phyloP scores from a whole-genome alignment of 2,797 vertebrate species.

The Anolis apletophallus region DNA sequence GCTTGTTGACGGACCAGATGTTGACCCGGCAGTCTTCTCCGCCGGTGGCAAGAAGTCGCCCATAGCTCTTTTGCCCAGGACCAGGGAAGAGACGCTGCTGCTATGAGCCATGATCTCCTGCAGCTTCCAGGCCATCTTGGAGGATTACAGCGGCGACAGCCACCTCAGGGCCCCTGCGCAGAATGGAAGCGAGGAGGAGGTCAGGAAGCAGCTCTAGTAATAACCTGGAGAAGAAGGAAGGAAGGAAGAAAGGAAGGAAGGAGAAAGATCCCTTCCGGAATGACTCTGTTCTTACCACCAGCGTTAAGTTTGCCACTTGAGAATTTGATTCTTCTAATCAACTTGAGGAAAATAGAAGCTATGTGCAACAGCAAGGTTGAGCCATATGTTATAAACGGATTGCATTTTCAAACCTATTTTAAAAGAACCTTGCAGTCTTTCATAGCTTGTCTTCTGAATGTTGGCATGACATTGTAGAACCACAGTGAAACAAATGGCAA shows the following conservation, averaged over 20 bases:
- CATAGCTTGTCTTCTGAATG: neutral
- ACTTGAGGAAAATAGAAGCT: neutral
- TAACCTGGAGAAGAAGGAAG: too few relatives aligned
- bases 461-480: conserved; percentile 6
- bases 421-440: conserved; percentile 24
- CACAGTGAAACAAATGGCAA: too few relatives aligned
- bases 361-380: neutral
- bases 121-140: too few relatives aligned
- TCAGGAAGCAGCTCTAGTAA: too few relatives aligned
- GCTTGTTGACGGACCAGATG: conserved; percentile 94
- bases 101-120: conserved; percentile 93
- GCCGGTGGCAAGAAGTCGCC: conserved; percentile 92
- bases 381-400: neutral
- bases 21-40: conserved; percentile 96
- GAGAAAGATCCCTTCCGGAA: too few relatives aligned
- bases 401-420: conserved; percentile 9
- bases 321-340: neutral
- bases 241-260: too few relatives aligned
- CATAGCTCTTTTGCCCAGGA: conserved; percentile 91
- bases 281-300: neutral
- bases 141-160: too few relatives aligned
- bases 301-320: conserved; percentile 22
- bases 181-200: too few relatives aligned
- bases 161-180: too few relatives aligned
- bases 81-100: conserved; percentile 88